These are phyloP conservation scores for Trachelus iudaicus DNA, from an alignment of 2,888 invertebrate species.

Conservation along the genomic window DNA sequence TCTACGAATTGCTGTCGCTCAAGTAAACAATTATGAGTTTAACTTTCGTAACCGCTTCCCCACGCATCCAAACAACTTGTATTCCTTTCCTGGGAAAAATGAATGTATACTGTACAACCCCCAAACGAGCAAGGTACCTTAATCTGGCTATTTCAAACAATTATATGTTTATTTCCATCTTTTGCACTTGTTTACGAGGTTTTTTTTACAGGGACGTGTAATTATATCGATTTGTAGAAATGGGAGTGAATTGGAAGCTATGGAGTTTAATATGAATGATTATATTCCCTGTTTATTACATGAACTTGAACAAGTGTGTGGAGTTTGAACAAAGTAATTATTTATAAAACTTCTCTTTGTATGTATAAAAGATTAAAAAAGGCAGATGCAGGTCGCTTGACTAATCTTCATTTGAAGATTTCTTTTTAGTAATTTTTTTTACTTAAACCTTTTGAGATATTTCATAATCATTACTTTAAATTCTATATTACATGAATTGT, in stretches of 20 bases:
- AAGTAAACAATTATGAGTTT: slow-evolving; percentile 33
- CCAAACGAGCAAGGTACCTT: slow-evolving; percentile 35
- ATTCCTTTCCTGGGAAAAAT: slow-evolving; percentile 33
- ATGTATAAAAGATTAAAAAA: not conserved
- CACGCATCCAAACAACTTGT: slow-evolving; percentile 44
- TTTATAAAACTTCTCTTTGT: not conserved
- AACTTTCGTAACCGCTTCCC: slow-evolving; percentile 46
- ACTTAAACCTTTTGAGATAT: not conserved
- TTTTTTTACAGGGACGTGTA: slow-evolving; percentile 43
- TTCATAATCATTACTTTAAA: not conserved
- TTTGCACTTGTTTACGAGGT: not conserved
- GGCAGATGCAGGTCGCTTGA: not conserved
- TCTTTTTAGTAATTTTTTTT: not conserved
- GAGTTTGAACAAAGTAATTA: not conserved
- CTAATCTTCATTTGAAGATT: not conserved
- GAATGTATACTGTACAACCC: slow-evolving; percentile 52
- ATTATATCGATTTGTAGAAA: slow-evolving; percentile 44
- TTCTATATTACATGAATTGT: slow-evolving; percentile 24
- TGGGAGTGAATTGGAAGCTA: slow-evolving; percentile 37
- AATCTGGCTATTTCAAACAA: not conserved
- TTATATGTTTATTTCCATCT: not conserved
- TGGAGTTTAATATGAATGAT: slow-evolving; percentile 38
- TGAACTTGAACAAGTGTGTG: not conserved
- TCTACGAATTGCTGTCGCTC: slow-evolving; percentile 36
- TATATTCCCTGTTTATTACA: slow-evolving; percentile 41